phyloP scores from a whole-genome alignment of 64 coral and sea anemone genomes.

The Pocillopora verrucosa region DNA sequence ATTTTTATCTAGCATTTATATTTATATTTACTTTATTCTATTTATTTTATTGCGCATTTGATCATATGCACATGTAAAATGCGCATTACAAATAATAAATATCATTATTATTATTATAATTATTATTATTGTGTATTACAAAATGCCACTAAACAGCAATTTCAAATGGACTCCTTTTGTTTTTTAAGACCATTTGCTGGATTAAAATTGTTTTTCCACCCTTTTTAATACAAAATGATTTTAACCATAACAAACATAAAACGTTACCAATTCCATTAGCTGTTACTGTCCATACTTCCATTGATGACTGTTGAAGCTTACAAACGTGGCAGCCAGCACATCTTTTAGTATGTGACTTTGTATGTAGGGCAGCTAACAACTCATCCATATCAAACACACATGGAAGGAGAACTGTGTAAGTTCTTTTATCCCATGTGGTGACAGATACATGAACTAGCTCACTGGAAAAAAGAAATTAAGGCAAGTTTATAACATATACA shows the following conservation, averaged over 20 bases:
- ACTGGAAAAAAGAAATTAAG: not conserved
- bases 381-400: slow-evolving; percentile 11
- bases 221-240: not conserved
- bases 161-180: not conserved
- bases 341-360: not conserved
- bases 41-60: too few species aligned
- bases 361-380: not conserved
- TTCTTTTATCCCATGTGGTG: slow-evolving; percentile 10
- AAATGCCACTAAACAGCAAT: too few species aligned
- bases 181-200: not conserved
- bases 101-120: too few species aligned
- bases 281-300: slow-evolving; percentile 39
- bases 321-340: slow-evolving; percentile 1
- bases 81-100: too few species aligned
- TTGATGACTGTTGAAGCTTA: slow-evolving; percentile 26
- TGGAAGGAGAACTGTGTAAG: slow-evolving; percentile 5
- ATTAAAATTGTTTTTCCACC: not conserved
- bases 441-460: not conserved
- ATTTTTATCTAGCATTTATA: too few species aligned
- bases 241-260: not conserved
- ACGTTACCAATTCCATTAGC: slow-evolving; percentile 31
- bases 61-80: too few species aligned
- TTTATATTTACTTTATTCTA: too few species aligned
- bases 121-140: too few species aligned
- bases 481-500: too few species aligned